Percentiles rank a stretch among this genome's conserved stretches.
These are phyloP conservation scores for Scelioninae gen. 1 DNA, from an alignment of 2,888 invertebrate species.

Conservation along the genomic window DNA sequence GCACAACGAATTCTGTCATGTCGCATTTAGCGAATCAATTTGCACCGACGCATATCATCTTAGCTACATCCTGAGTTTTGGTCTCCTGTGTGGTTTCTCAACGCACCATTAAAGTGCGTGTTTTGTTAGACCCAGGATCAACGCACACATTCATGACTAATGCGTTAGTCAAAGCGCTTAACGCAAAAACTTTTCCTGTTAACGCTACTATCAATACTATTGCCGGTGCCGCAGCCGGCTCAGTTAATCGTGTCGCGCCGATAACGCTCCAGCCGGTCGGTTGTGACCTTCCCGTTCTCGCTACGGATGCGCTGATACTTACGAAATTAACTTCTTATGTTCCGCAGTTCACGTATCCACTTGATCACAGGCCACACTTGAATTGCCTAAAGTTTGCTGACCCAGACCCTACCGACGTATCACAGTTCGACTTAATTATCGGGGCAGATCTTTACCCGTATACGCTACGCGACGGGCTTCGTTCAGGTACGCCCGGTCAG, in stretches of 20 bases:
- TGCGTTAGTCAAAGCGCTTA: not conserved
- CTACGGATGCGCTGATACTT: not conserved
- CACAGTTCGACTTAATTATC: not conserved
- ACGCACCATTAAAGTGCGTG: slow-evolving; percentile 10
- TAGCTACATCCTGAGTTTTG: slow-evolving; percentile 28
- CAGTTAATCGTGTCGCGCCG: not conserved
- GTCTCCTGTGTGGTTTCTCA: slow-evolving; percentile 22
- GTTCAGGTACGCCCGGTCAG: not conserved
- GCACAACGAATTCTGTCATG: not conserved
- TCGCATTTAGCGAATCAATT: not conserved
- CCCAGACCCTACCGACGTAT: not conserved
- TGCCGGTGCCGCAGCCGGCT: not conserved
- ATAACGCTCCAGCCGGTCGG: not conserved
- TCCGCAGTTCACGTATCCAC: slow-evolving; percentile 1
- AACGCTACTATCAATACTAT: not conserved
- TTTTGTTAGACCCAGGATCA: slow-evolving; percentile 17
- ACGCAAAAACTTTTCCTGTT: slow-evolving; percentile 30
- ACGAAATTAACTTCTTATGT: not conserved
- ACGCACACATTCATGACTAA: slow-evolving; percentile 20
- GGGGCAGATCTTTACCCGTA: not conserved
- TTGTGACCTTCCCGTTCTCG: not conserved
- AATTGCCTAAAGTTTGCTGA: slow-evolving; percentile 38
- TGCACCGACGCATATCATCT: not conserved
- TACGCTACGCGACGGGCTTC: not conserved
- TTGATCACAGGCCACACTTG: slow-evolving; percentile 31